Evolutionary conservation across 2,888 invertebrate species (phyloP).

Genomic region (Papilio gigon): DNA sequence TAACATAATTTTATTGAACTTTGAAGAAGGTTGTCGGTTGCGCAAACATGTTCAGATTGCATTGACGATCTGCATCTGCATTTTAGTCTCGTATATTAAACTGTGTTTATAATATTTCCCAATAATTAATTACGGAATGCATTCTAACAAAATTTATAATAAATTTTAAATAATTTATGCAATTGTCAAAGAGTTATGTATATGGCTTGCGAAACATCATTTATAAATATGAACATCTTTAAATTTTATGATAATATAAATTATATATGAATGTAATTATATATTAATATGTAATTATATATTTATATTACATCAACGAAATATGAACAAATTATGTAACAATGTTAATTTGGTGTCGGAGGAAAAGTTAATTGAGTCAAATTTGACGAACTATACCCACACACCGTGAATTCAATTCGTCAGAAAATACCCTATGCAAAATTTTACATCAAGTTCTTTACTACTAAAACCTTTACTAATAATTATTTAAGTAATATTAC

Average conservation of each 20-base stretch:
- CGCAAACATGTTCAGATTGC: too few species aligned
- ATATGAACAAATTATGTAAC: constrained; percentile 2
- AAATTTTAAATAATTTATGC: constrained; percentile 18
- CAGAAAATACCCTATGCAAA: too few species aligned
- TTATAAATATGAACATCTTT: constrained; percentile 8
- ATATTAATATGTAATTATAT: constrained; percentile 7
- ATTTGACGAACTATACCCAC: neutral
- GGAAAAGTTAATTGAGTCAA: constrained; percentile 15
- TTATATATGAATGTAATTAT: constrained; percentile 12
- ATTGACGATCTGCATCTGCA: neutral
- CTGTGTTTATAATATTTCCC: neutral
- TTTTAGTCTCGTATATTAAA: neutral
- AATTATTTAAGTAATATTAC: too few species aligned
- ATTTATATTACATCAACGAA: neutral
- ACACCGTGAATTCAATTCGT: neutral
- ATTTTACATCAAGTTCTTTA: too few species aligned
- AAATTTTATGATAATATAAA: constrained; percentile 15
- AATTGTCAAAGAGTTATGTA: neutral
- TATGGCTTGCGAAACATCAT: constrained; percentile 12
- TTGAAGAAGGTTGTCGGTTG: neutral
- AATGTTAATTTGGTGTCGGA: constrained; percentile 1
- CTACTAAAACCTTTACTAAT: too few species aligned
- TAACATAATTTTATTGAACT: neutral
- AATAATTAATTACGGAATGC: neutral
- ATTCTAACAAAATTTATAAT: neutral